A percentile compares a stretch with the other conserved stretches of the same genome.
Conservation (phyloP, 2,888 invertebrate species). For the Andrena camellia region DNA sequence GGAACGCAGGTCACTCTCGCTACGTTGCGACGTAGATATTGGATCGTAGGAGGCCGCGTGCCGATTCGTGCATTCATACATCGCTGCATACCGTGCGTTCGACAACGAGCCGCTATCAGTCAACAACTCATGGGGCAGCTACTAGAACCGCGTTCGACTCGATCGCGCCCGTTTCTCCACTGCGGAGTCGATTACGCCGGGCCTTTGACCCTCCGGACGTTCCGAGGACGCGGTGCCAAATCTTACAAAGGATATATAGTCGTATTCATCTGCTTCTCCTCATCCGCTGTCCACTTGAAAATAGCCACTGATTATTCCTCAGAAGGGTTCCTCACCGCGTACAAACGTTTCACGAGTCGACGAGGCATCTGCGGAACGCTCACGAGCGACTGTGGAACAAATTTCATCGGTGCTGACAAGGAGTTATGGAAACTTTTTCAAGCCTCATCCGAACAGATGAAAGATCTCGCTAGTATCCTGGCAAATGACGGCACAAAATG, state of each 20-base stretch:
- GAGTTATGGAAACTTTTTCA: not conserved
- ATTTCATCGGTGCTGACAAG: conserved; percentile 10
- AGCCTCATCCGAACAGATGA: not conserved
- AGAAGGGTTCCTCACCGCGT: conserved; percentile 45
- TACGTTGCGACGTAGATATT: not conserved
- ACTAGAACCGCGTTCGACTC: conserved; percentile 23
- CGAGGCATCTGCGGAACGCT: conserved; percentile 51
- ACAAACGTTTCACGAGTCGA: conserved; percentile 36
- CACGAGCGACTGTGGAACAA: conserved; percentile 50
- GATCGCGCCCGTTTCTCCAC: not conserved
- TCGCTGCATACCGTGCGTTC: not conserved
- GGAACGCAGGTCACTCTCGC: conserved; percentile 3
- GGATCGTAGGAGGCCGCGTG: not conserved
- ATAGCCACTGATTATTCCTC: conserved; percentile 27
- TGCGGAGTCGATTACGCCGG: conserved; percentile 47
- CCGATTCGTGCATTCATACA: not conserved
- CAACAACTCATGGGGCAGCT: conserved; percentile 35
- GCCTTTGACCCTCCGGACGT: conserved; percentile 9
- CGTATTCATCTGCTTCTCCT: not conserved
- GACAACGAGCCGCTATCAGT: not conserved
- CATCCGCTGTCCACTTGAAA: conserved; percentile 11
- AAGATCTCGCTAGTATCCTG: not conserved
- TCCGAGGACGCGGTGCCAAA: conserved; percentile 5
- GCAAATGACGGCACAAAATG: not conserved
- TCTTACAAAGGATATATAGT: not conserved